phyloP scores from a whole-genome alignment of 92 coral and sea anemone genomes.

The Bergia puertoricense region DNA sequence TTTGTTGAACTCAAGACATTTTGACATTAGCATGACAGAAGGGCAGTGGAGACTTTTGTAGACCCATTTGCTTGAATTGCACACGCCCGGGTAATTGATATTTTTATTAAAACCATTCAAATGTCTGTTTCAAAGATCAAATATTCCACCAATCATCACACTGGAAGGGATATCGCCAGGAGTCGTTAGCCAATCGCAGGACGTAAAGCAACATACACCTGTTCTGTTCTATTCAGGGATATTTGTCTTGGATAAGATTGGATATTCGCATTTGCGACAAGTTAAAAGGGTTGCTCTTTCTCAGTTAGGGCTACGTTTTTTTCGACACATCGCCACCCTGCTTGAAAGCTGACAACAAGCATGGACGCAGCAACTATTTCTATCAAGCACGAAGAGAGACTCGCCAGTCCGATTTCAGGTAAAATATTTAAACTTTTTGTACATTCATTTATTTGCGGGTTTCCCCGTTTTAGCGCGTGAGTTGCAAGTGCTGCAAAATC shows the following conservation, averaged over 20 bases:
- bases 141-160: constrained; percentile 56
- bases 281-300: constrained; percentile 41
- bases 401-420: constrained; percentile 29
- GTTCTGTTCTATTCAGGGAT: constrained; percentile 49
- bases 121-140: constrained; percentile 55
- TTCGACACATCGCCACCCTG: not conserved
- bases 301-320: constrained; percentile 18
- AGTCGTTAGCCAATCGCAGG: constrained; percentile 63
- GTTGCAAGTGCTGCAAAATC: not conserved
- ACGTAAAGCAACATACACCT: constrained; percentile 65
- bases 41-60: not conserved
- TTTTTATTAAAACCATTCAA: constrained; percentile 28
- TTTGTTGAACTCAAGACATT: not conserved
- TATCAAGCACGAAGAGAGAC: constrained; percentile 25
- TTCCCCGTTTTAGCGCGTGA: not conserved
- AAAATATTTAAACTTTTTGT: not conserved
- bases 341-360: not conserved
- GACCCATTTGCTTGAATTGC: constrained; percentile 20
- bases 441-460: not conserved
- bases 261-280: constrained; percentile 7
- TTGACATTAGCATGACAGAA: constrained; percentile 30
- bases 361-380: constrained; percentile 8
- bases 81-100: constrained; percentile 31
- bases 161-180: constrained; percentile 49
- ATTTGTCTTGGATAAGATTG: constrained; percentile 34